These are phyloP conservation scores for Cynopterus sphinx DNA, from an alignment of 2,797 vertebrate genomes.

Conservation along the genomic window DNA sequence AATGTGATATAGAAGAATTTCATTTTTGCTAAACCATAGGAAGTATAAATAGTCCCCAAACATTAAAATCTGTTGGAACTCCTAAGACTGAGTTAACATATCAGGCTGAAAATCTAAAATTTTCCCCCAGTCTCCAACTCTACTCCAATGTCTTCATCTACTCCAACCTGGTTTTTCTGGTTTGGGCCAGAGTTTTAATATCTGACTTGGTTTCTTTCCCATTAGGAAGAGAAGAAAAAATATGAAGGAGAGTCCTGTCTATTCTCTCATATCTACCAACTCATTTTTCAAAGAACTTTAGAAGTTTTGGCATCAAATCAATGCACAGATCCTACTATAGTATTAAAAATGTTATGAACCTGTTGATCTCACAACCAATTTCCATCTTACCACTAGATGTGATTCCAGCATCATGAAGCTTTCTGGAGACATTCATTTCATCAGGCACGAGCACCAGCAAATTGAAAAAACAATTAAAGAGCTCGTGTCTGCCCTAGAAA, in stretches of 20 bases:
- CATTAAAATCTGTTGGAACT: neutral
- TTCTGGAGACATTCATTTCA: conserved; percentile 83
- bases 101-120: neutral
- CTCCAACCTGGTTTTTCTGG: neutral
- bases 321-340: neutral
- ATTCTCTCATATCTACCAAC: neutral
- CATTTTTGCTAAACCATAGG: neutral
- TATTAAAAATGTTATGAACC: neutral
- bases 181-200: neutral
- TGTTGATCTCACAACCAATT: neutral
- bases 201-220: neutral
- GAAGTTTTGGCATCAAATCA: neutral
- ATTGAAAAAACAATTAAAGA: conserved; percentile 86
- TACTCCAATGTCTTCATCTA: neutral
- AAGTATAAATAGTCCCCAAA: neutral
- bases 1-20: neutral
- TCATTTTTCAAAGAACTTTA: neutral
- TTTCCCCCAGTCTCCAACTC: neutral
- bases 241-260: neutral
- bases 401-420: conserved; percentile 89
- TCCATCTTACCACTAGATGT: conserved; percentile 83
- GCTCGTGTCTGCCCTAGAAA: conserved; percentile 82
- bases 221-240: conserved; percentile 12
- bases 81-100: neutral
- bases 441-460: conserved; percentile 80